Evolutionary conservation across 2,113 vertebrate genomes (phyloP).

Genomic region (Addax nasomaculatus): DNA sequence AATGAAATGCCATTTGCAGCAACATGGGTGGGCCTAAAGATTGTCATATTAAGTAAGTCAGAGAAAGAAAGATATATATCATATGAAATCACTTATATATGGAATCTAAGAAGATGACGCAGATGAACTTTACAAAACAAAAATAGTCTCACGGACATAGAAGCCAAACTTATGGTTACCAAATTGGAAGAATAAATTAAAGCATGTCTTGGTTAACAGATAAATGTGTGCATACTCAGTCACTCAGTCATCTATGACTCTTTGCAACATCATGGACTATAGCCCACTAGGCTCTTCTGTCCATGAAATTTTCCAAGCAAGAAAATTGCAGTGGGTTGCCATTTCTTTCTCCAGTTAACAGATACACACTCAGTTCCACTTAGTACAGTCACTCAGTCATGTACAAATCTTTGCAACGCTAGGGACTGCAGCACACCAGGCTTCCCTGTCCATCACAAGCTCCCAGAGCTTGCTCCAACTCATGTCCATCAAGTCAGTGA

Average conservation of each 20-base stretch:
- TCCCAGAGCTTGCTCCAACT: not conserved
- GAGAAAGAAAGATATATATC: not conserved
- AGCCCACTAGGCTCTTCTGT: not conserved
- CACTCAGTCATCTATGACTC: not conserved
- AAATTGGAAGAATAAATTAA: not conserved
- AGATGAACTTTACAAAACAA: not conserved
- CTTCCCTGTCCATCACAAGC: not conserved
- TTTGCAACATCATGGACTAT: not conserved
- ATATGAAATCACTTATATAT: not conserved
- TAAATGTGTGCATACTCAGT: not conserved
- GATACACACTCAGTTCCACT: not conserved
- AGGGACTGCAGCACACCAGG: not conserved
- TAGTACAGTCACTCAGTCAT: not conserved
- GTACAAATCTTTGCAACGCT: rapidly evolving
- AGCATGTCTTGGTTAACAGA: not conserved
- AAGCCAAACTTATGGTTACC: not conserved
- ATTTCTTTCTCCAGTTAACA: not conserved
- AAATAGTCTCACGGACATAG: not conserved
- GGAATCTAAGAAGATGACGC: not conserved
- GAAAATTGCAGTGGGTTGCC: not conserved
- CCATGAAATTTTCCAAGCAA: not conserved
- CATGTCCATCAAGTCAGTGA: not conserved
- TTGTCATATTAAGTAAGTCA: not conserved
- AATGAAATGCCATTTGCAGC: not conserved
- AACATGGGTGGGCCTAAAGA: not conserved